A percentile compares a stretch with the other conserved stretches of the same genome.
Evolutionary conservation across 1,140 invertebrate species (phyloP).

Genomic region (Plodia interpunctella): DNA sequence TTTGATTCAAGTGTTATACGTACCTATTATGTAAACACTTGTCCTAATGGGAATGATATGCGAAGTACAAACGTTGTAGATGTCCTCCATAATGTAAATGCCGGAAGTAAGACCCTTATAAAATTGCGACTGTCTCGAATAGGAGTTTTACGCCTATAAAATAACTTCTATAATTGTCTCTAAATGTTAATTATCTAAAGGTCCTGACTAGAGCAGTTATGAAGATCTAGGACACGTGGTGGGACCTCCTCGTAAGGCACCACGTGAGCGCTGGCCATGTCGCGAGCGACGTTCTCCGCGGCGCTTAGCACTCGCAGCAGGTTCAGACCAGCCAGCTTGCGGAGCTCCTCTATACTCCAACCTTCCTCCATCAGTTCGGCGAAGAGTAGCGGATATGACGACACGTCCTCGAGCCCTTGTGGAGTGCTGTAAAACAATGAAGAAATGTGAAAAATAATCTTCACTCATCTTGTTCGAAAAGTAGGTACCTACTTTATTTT

Average conservation of each 20-base stretch:
- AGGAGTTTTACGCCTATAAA: not conserved
- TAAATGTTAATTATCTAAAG: slow-evolving; percentile 33
- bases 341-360: slow-evolving; percentile 89
- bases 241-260: slow-evolving; percentile 69
- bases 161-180: not conserved
- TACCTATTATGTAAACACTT: too few species aligned
- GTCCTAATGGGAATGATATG: too few species aligned
- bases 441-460: not conserved
- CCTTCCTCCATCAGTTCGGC: slow-evolving; percentile 88
- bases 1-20: too few species aligned
- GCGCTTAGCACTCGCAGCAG: slow-evolving; percentile 86
- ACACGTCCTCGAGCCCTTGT: slow-evolving; percentile 92
- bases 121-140: not conserved
- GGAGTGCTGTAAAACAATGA: slow-evolving; percentile 81
- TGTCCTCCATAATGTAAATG: too few species aligned
- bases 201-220: slow-evolving; percentile 74
- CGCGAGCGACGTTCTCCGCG: slow-evolving; percentile 81
- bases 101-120: not conserved
- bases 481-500: too few species aligned
- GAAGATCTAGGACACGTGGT: slow-evolving; percentile 56
- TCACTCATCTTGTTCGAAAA: too few species aligned
- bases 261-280: slow-evolving; percentile 63
- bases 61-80: too few species aligned
- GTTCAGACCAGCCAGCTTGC: slow-evolving; percentile 92
- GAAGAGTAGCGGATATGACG: slow-evolving; percentile 91